Percentiles rank a stretch among this genome's conserved stretches.
Conservation (phyloP, 2,888 invertebrate species). For the Plagodis dolabraria region DNA sequence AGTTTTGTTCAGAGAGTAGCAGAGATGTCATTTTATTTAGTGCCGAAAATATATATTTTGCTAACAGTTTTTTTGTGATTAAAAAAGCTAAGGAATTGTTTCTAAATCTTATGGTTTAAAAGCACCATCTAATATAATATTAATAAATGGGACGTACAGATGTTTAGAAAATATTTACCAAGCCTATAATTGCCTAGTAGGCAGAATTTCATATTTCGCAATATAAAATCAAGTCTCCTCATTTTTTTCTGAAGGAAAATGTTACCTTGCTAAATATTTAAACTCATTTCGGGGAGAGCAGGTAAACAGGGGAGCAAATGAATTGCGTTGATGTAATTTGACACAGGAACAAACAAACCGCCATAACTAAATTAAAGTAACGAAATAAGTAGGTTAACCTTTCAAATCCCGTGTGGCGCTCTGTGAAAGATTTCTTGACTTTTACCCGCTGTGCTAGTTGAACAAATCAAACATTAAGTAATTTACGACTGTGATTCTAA, state of each 20-base stretch:
- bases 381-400: conserved; percentile 46
- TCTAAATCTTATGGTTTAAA: too few species aligned
- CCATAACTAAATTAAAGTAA: conserved; percentile 51
- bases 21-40: too few species aligned
- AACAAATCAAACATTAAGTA: too few species aligned
- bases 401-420: conserved; percentile 41
- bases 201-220: conserved; percentile 15
- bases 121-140: too few species aligned
- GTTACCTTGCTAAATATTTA: conserved; percentile 27
- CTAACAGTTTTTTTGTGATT: too few species aligned
- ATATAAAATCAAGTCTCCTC: conserved; percentile 20
- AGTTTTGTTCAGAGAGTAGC: too few species aligned
- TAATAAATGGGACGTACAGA: too few species aligned
- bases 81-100: too few species aligned
- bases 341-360: conserved; percentile 44
- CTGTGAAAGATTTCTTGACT: conserved; percentile 38
- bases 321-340: conserved; percentile 46
- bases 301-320: conserved; percentile 44
- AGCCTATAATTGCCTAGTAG: conserved; percentile 7
- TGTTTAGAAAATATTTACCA: background rate
- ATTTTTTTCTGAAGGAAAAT: conserved; percentile 25
- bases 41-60: too few species aligned
- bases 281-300: conserved; percentile 22
- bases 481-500: too few species aligned
- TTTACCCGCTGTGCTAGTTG: background rate